Base-by-base conservation (phyloP, 2,888 invertebrate species). In the Oxyscelio sp. region DNA sequence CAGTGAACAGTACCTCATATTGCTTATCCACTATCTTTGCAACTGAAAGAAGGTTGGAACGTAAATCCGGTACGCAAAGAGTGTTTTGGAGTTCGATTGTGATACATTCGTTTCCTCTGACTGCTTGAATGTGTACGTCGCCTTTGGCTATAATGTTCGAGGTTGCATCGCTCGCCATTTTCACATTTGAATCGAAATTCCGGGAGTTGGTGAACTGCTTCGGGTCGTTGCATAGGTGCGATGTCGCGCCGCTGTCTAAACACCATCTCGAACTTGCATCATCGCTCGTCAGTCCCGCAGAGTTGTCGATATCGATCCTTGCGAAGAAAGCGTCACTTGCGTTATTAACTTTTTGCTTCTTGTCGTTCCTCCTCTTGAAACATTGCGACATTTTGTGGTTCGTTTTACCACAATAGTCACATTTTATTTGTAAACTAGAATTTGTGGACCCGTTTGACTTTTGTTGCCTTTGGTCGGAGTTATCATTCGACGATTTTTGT, bases 21-120 rank as follows among this genome's bases (percentile, higher is more conserved):
- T 27, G 27, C 6, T 27, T 27, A 6, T 27, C 27, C 27, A 27
- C 6, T 27, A 27, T 27, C 27, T 27, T 27, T 6, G 27, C 27
- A 27, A 27, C 6, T 6, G 27, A 27, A 6, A 27, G 27, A 27
- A 27, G 27, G 43, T n/a, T n/a, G 8, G 15, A 15, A 2, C 43
- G 43, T 4, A 43, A 17, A 31, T 85, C 77, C 0, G 85, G 87
- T 11, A 87, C 84, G 17, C 54, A 81, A 4, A 87, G 75, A 1
- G 80, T 65, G 11, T 83, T 19, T 59, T 9, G 34, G 11, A 24
- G 19, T 13, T 43, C 17, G 15, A 43, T 43, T 8, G 15, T 43
- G 15, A 17, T 15, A 15, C 9, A 4, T 43, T 43, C 8, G 17
- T 43, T 15, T 2, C 9, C 4, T 9, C 15, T n/a, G n/a, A 43